These are phyloP conservation scores for Podarcis lilfordi DNA, from an alignment of 2,797 vertebrate genomes.

Conservation along the genomic window DNA sequence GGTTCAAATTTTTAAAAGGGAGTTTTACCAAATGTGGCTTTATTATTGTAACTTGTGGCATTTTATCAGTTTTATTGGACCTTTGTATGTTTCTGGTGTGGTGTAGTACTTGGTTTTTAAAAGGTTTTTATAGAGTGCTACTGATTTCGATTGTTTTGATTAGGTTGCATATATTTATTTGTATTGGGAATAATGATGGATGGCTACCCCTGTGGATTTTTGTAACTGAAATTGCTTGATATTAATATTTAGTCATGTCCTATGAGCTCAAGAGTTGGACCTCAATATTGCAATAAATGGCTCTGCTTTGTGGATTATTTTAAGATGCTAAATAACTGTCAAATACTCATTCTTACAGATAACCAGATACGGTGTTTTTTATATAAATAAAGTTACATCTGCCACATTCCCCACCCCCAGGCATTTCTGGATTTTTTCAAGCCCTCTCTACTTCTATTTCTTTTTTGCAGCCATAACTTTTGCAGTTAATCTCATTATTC, in stretches of 20 bases:
- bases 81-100: background rate
- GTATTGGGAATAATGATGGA: background rate
- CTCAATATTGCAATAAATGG: background rate
- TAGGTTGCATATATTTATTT: background rate
- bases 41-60: background rate
- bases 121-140: background rate
- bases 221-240: background rate
- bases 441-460: background rate
- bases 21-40: background rate
- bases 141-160: background rate
- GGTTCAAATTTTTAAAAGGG: background rate
- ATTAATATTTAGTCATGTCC: background rate
- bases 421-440: background rate
- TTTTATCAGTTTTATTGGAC: background rate
- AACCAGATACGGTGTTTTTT: background rate
- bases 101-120: background rate
- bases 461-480: background rate
- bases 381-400: background rate
- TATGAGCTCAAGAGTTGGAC: background rate
- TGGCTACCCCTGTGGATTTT: background rate
- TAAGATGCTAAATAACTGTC: background rate
- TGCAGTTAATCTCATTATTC: background rate
- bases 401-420: background rate
- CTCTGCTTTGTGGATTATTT: background rate
- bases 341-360: background rate